Evolutionary conservation across 2,113 vertebrate species (phyloP), one percentile per base, ranked within the genome.

Genomic region (Sorex fumeus): DNA sequence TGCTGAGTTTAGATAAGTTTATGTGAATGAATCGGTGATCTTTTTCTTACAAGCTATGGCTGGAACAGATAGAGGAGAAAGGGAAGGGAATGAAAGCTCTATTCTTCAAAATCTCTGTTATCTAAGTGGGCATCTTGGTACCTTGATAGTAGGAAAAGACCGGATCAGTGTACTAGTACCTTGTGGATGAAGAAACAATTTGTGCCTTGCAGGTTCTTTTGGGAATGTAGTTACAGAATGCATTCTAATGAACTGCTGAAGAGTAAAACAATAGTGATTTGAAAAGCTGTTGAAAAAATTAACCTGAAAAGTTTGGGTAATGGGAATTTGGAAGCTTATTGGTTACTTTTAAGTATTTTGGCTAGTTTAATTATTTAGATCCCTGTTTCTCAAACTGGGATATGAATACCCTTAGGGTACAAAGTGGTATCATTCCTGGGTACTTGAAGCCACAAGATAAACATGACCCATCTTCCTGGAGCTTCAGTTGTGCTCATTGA

Each of bases 381-480:
- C 80, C 81, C 72, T 94, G 25, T 93, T 96, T 93, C 77, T 96
- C 86, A 96, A 92, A 92, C 43, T 91, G 79, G 60, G 75, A 85
- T 96, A 74, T 94, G 75, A 95, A 91, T 95, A 84, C 91, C 67
- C 62, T 91, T 82, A 84, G 91, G 62, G 71, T 84, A 96, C 76
- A 92, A 93, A 70, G 67, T 96, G 80, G 27, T 91, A 67, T 50
- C 76, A 92, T 95, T 90, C 70, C 60, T 10, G 77, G 80, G 76
- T 90, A 84, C 72, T 89, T 94, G 93, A 92, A 93, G 84, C 87
- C 91, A 92, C 84, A 93, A 94, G 81, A 93, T 95, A 92, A 88
- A 79, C 71, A 79, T 92, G 88, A 94, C 62, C 43, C 53, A 83
- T 84, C 84, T 95, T 92, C 64, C 90, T 93, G 91, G 93, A 93